Base-by-base conservation (phyloP, 1,140 invertebrate genomes). In the Drosophila tani region DNA sequence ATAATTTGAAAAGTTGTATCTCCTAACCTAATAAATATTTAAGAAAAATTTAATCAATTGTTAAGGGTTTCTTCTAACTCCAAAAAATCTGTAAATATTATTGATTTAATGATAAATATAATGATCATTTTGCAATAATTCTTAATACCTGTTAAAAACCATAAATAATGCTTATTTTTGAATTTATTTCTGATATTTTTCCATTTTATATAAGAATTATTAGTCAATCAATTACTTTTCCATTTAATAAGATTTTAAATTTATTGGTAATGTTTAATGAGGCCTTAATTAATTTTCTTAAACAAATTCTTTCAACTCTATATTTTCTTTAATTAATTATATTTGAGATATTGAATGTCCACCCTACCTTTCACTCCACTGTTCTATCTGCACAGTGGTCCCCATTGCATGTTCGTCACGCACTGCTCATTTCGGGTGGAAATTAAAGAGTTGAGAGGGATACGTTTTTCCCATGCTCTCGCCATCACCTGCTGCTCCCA, bases 341-440 rank as follows among this genome's bases (percentile, higher is more conserved):
- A 21, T 1, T 21, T 21, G 1, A 6, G 27, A 6, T 29, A 29
- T 6, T 29, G 3, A 0, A 8, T 21, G 46, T 7, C 15, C 1
- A 2, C 15, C 5, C 5, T 35, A 12, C 35, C 24, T 6, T 6
- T 12, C 6, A 12, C 24, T 58, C 27, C 35, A 66, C 19, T 65
- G 65, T 50, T 1, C 7, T 2, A 5, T 1, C 32, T 38, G 64
- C 58, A 67, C 43, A 65, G 60, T 67, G 59, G 59, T 24, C 9
- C 17, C 3, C 9, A 21, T 38, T n/a, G 21, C 40, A 17, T 70
- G 29, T 40, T 55, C 29, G 67, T 68, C 32, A 67, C 64, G 62
- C 66, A 65, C 19, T 69, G 60, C 66, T 69, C 66, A 69, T 66
- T 70, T 70, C 7, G 11, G 45, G 9, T 8, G 45, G n/a, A 6